These are phyloP conservation scores for Barnardius zonarius DNA, from an alignment of 2,113 vertebrate genomes.

Conservation along the genomic window DNA sequence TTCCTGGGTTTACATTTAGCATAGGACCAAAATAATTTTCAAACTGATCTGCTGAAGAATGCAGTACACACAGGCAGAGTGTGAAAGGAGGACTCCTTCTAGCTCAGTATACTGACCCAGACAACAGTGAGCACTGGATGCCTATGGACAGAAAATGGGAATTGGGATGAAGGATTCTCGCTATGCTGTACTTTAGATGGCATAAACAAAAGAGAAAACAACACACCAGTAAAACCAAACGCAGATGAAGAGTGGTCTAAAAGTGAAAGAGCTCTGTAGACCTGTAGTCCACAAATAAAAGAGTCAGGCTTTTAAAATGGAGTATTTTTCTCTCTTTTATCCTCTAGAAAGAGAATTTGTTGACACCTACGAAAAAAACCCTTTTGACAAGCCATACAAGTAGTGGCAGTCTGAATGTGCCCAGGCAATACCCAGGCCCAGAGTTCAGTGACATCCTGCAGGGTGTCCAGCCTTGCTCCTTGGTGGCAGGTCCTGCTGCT, in stretches of 20 bases:
- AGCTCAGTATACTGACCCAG: not conserved
- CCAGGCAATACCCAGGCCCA: not conserved
- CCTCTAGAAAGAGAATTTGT: not conserved
- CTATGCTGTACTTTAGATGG: not conserved
- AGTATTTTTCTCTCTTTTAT: not conserved
- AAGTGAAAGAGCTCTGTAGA: not conserved
- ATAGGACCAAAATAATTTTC: not conserved
- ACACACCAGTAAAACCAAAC: not conserved
- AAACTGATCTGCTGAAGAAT: not conserved
- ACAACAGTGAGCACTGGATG: not conserved
- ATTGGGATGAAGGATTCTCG: not conserved
- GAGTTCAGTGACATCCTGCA: rapidly evolving
- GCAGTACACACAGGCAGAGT: not conserved
- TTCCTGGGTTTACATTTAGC: not conserved
- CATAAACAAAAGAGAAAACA: not conserved
- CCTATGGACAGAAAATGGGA: not conserved
- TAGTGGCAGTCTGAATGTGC: not conserved
- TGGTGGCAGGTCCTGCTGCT: not conserved
- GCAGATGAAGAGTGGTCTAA: not conserved
- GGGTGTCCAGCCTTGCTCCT: not conserved
- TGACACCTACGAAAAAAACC: not conserved
- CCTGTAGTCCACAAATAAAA: not conserved
- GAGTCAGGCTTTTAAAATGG: not conserved
- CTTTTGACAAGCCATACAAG: not conserved
- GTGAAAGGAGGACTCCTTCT: not conserved